Base-by-base conservation (phyloP, 2,888 invertebrate species). In the Rotaria sp. region DNA sequence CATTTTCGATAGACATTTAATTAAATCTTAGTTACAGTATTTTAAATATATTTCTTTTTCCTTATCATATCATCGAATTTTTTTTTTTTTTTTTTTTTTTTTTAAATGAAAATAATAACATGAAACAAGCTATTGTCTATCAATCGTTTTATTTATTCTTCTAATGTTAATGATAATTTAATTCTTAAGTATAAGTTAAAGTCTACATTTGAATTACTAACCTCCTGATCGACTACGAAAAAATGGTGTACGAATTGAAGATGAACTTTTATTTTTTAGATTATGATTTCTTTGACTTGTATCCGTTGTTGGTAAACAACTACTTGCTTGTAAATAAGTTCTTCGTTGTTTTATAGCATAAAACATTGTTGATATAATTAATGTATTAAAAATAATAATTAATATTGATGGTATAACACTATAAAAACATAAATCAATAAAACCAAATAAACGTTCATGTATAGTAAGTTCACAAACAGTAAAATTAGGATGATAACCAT, bases 261-360 rank as follows among this genome's bases (percentile, higher is more conserved):
- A 67, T 67, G 67, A 67, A 67, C 35, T 67, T 67, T 67, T 67
- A 4, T 15, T 67, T 67, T 67, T 67, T 67, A 35, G 30, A 15
- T 13, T 4, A 30, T 26, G n/a, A 30, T 67, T 67, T 35, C 67
- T 5, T 35, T 3, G 35, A 45, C 10, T 26, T 45, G 45, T 15
- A 26, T 41, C n/a, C 5, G 45, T 45, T n/a, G 80, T n/a, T n/a
- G 10, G 26, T 13, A 80, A 11, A 21, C 7, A 35, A n/a, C n/a
- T 80, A 26, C 13, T n/a, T 80, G 80, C 80, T 80, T 80, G 80
- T 45, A 80, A 80, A 80, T 80, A 80, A 80, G 2, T n/a, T 26
- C 45, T 10, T 26, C 80, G 26, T 45, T 45, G 24, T 80, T 80
- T 80, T n/a, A 41, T 26, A 3, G 80, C 41, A 45, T 80, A 21